Percentiles rank a stretch among this genome's conserved stretches.
These are phyloP conservation scores for Cephus cinctus DNA, from an alignment of 1,140 invertebrate species.

Conservation along the genomic window DNA sequence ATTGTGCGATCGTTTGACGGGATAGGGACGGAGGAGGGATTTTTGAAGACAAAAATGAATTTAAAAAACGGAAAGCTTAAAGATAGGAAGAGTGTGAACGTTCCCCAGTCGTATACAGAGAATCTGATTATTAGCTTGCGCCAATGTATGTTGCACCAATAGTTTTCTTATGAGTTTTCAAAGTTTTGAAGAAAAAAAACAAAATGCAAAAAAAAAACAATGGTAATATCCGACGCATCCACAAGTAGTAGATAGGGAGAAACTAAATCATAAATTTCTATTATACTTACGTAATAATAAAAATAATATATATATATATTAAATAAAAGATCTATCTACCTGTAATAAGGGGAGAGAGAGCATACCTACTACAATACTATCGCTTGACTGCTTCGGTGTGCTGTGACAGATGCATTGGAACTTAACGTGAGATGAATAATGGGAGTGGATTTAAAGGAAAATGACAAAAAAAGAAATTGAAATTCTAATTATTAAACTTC, in stretches of 20 bases:
- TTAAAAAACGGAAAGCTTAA: no score
- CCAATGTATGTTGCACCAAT: conserved; percentile 16
- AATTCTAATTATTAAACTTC: no score
- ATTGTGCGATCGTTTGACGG: no score
- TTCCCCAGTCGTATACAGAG: no score
- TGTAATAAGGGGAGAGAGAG: conserved; percentile 1
- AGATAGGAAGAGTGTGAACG: no score
- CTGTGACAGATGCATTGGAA: conserved; percentile 32
- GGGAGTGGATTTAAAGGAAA: conserved; percentile 24
- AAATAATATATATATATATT: neutral
- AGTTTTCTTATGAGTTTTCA: conserved; percentile 10
- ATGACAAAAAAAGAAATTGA: no score
- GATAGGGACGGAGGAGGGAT: no score
- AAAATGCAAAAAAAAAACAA: conserved; percentile 3
- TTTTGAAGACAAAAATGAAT: no score
- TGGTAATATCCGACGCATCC: neutral
- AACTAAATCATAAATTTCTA: conserved; percentile 3
- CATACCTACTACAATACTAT: conserved; percentile 11
- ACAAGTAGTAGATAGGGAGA: conserved; percentile 9
- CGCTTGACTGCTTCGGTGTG: conserved; percentile 31
- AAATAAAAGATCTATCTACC: conserved; percentile 7
- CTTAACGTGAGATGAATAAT: conserved; percentile 25
- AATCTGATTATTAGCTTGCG: conserved; percentile 16
- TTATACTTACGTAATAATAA: conserved; percentile 4
- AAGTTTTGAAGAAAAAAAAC: neutral